A percentile compares a stretch with the other conserved stretches of the same genome.
phyloP scores from a whole-genome alignment of 2,797 vertebrate species.

The Phrynocephalus forsythii region DNA sequence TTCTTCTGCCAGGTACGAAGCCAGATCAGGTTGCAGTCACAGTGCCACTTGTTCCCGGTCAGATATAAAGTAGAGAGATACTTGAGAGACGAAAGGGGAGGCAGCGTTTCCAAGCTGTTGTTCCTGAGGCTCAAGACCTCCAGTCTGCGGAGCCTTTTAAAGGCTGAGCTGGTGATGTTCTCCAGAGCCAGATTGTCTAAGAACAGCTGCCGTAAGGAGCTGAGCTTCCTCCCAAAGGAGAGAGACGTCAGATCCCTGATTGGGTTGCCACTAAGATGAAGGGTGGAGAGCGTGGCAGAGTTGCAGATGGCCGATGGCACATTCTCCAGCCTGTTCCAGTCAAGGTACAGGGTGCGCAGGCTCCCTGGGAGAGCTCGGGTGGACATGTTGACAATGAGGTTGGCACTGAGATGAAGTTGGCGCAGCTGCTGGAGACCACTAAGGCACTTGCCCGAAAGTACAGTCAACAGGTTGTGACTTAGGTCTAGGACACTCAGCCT shows the following conservation, averaged over 20 bases:
- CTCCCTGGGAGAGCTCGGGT: background rate
- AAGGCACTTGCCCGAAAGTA: conserved; percentile 28
- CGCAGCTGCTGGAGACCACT: conserved; percentile 24
- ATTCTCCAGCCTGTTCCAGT: conserved; percentile 33
- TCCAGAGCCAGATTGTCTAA: conserved; percentile 43
- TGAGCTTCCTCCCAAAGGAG: conserved; percentile 30
- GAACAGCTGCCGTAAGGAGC: conserved; percentile 37
- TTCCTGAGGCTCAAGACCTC: conserved; percentile 50
- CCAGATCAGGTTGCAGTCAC: conserved; percentile 49
- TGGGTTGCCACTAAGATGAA: conserved; percentile 7
- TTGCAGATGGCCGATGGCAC: background rate
- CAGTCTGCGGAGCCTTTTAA: conserved; percentile 31
- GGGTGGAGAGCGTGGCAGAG: background rate
- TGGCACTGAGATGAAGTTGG: conserved; percentile 38
- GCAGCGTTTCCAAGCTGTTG: conserved; percentile 41
- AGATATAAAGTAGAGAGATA: conserved; percentile 37
- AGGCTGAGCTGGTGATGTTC: background rate
- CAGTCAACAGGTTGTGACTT: conserved; percentile 41
- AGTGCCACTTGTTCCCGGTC: conserved; percentile 52
- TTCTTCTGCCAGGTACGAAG: conserved; percentile 35
- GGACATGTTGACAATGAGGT: conserved; percentile 39
- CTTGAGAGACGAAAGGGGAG: conserved; percentile 12
- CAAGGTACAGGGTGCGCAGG: conserved; percentile 36
- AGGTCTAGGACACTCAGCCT: conserved; percentile 43
- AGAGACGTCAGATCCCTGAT: background rate